phyloP scores from a whole-genome alignment of 2,888 invertebrate genomes.

The Rhamnusium bicolor region DNA sequence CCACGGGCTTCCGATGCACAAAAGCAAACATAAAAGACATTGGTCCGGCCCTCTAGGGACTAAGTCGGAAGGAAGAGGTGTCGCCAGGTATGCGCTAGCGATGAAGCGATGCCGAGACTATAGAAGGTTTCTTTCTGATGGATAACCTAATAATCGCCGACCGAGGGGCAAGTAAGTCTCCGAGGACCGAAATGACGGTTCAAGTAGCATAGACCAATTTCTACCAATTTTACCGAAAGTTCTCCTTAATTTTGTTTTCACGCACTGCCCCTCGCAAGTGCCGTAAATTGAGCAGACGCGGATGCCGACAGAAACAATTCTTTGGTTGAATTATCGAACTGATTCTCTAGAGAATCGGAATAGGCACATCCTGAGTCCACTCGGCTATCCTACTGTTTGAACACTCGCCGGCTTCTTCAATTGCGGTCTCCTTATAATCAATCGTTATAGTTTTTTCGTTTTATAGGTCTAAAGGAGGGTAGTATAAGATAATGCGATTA shows the following conservation, averaged over 20 bases:
- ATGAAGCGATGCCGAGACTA: conserved; percentile 39
- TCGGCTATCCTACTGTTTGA: conserved; percentile 18
- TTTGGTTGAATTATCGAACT: conserved; percentile 65
- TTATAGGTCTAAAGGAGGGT: conserved; percentile 64
- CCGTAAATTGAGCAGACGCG: conserved; percentile 34
- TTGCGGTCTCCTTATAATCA: conserved; percentile 60
- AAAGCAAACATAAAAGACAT: conserved; percentile 64
- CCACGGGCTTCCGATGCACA: conserved; percentile 56
- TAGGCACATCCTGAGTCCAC: conserved; percentile 34
- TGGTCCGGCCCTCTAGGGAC: conserved; percentile 49
- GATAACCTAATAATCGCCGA: conserved; percentile 71
- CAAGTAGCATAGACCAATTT: conserved; percentile 73
- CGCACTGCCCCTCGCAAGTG: conserved; percentile 36
- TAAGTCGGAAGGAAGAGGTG: conserved; percentile 63
- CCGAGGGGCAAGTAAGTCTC: conserved; percentile 68
- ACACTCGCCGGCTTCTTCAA: conserved; percentile 25
- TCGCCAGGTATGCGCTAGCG: conserved; percentile 53
- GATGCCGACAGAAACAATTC: conserved; percentile 62
- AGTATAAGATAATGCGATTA: conserved; percentile 68
- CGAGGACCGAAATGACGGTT: conserved; percentile 63
- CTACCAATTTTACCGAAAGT: conserved; percentile 74
- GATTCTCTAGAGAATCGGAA: conserved; percentile 42
- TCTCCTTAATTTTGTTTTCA: conserved; percentile 67
- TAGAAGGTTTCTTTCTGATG: conserved; percentile 54
- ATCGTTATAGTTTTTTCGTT: conserved; percentile 61